phyloP scores from a whole-genome alignment of 2,888 invertebrate genomes.

The Anagyrus pseudococci region DNA sequence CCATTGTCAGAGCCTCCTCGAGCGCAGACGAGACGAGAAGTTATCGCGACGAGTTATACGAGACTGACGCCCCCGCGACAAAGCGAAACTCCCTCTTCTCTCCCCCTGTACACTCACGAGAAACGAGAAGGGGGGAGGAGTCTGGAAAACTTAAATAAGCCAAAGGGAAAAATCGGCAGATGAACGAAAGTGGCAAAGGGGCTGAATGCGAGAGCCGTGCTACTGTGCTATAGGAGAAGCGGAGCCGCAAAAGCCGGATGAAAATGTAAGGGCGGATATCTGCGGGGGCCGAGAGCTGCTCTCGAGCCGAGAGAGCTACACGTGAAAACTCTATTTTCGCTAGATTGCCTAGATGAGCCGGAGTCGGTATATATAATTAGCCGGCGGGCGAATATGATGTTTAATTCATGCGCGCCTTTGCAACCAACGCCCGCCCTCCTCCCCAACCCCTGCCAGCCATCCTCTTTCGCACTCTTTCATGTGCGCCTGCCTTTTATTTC shows the following conservation, averaged over 20 bases:
- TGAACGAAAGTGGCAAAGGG: conserved; percentile 11
- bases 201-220: background rate
- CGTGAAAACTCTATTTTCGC: conserved; percentile 26
- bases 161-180: conserved; percentile 15
- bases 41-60: background rate
- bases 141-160: conserved; percentile 25
- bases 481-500: background rate
- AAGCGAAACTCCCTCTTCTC: no score
- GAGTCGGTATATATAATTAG: conserved; percentile 25
- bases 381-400: conserved; percentile 16
- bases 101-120: no score
- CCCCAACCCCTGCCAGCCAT: background rate
- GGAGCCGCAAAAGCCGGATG: no score
- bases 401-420: conserved; percentile 23
- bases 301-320: conserved; percentile 5
- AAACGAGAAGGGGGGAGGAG: background rate
- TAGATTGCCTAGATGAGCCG: conserved; percentile 12
- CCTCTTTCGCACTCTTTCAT: background rate
- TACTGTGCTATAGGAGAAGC: no score
- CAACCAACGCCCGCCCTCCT: background rate
- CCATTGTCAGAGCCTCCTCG: no score
- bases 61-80: no score
- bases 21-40: background rate
- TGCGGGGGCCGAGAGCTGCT: conserved; percentile 2
- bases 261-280: conserved; percentile 13